Conservation (phyloP, 1,140 invertebrate species). For the Proales similis region DNA sequence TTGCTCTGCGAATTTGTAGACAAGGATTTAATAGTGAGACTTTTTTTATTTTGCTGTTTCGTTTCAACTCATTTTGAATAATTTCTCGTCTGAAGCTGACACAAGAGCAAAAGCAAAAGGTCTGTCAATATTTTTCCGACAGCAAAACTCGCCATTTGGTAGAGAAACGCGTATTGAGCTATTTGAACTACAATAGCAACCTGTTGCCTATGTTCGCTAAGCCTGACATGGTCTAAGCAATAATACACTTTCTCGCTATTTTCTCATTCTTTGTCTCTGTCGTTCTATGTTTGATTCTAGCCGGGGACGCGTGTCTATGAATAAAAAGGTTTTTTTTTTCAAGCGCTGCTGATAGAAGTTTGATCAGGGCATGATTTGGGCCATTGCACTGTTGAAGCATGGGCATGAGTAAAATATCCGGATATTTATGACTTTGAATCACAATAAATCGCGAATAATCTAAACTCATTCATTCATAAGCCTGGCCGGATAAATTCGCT, state of each 20-base stretch:
- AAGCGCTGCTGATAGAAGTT: too few species aligned
- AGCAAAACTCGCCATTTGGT: constrained; percentile 44
- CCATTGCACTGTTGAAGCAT: too few species aligned
- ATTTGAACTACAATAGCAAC: constrained; percentile 52
- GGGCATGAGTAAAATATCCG: too few species aligned
- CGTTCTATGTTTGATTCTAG: too few species aligned
- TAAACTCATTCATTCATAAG: too few species aligned
- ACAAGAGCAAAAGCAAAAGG: constrained; percentile 41
- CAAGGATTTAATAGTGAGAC: constrained; percentile 47
- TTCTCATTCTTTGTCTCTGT: too few species aligned
- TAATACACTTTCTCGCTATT: not conserved
- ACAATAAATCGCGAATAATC: too few species aligned
- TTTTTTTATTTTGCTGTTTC: not conserved
- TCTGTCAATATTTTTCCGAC: constrained; percentile 38
- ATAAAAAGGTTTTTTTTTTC: too few species aligned
- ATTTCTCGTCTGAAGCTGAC: constrained; percentile 40
- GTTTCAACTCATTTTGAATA: not conserved
- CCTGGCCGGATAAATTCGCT: too few species aligned
- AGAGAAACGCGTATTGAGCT: constrained; percentile 49
- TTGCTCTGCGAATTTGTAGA: constrained; percentile 46
- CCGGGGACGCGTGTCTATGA: too few species aligned
- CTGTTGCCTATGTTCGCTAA: constrained; percentile 54
- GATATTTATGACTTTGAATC: too few species aligned
- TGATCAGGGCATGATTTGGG: too few species aligned
- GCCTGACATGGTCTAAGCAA: constrained; percentile 49